A percentile compares a stretch with the other conserved stretches of the same genome.
These are phyloP conservation scores for Pterobdella sp. DNA, from an alignment of 2,888 invertebrate species.

Conservation along the genomic window DNA sequence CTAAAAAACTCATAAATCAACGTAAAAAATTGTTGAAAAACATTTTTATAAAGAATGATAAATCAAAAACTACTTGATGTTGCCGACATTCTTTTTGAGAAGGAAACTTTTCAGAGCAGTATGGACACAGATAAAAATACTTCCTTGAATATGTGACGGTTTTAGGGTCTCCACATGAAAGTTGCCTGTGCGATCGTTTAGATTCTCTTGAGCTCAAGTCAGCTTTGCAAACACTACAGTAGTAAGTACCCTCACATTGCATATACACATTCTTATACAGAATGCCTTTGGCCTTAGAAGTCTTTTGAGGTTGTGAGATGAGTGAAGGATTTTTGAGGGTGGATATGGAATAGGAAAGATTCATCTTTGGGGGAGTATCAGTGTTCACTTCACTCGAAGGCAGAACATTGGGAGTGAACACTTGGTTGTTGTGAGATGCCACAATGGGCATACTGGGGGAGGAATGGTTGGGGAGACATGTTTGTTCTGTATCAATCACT, in stretches of 20 bases:
- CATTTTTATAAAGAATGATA: too few species aligned
- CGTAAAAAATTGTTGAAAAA: too few species aligned
- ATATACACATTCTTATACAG: conserved; percentile 34
- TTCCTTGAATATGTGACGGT: conserved; percentile 32
- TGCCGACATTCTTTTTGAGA: conserved; percentile 35
- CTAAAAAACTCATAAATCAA: too few species aligned
- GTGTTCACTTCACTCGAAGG: not conserved
- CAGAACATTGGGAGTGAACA: not conserved
- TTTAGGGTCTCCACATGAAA: conserved; percentile 31
- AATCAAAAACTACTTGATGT: conserved; percentile 34
- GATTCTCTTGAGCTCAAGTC: conserved; percentile 31
- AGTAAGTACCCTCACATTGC: conserved; percentile 34
- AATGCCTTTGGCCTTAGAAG: conserved; percentile 29
- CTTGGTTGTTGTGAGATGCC: not conserved
- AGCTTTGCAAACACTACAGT: conserved; percentile 30
- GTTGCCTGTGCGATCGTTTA: conserved; percentile 30
- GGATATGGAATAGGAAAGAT: not conserved
- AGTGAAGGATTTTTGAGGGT: not conserved
- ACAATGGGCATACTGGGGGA: not conserved
- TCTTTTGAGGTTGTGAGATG: conserved; percentile 9
- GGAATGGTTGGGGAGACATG: not conserved
- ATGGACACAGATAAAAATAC: conserved; percentile 35
- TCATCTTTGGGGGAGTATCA: not conserved
- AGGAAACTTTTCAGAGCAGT: conserved; percentile 35
- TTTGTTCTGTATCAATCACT: too few species aligned